Conservation (phyloP, 2,113 vertebrate genomes). For the Canis aureus region DNA sequence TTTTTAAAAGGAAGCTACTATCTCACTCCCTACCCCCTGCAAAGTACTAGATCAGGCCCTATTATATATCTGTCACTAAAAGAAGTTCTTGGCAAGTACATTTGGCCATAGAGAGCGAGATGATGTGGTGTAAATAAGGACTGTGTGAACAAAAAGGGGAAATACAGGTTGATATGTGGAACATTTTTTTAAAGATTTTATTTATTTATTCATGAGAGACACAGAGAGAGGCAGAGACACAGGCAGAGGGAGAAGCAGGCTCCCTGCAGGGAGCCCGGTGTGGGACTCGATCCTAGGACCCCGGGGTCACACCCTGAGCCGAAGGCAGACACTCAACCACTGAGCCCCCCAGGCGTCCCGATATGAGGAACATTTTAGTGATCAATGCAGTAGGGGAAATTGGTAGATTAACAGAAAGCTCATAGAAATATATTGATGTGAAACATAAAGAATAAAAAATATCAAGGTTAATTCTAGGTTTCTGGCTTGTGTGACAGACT, state of each 20-base stretch:
- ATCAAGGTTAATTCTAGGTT: background rate
- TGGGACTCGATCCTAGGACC: no score
- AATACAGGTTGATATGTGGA: background rate
- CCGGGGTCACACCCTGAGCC: no score
- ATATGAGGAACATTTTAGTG: background rate
- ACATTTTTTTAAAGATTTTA: background rate
- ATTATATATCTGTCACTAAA: background rate
- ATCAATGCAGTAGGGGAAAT: background rate
- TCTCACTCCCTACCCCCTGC: accelerated
- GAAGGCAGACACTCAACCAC: no score
- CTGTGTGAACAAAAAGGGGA: background rate
- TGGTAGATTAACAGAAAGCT: background rate
- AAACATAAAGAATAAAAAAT: background rate
- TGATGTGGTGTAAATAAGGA: background rate
- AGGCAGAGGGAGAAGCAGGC: no score
- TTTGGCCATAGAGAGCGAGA: background rate
- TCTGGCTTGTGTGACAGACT: background rate
- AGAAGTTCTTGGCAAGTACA: background rate
- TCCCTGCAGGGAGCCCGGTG: no score
- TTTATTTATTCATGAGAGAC: no score
- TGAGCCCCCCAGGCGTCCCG: no score
- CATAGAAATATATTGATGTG: background rate
- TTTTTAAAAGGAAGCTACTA: background rate
- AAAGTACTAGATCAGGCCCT: background rate
- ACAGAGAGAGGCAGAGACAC: no score